Base-by-base conservation (phyloP, 2,113 vertebrate species). In the Pavo muticus region DNA sequence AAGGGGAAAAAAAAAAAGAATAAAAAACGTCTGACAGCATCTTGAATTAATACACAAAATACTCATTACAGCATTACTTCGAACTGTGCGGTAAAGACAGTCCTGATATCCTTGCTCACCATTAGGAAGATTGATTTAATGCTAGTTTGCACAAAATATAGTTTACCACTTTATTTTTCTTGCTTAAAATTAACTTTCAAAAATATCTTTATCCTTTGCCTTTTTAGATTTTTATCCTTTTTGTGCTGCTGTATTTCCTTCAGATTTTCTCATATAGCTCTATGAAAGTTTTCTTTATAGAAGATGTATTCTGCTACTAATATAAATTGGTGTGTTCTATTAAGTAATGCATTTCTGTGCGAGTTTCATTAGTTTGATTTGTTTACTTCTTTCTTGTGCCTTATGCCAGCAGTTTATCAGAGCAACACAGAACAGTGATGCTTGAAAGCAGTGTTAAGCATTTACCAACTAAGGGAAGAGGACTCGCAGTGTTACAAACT, bases 1-100 rank as follows among this genome's bases (percentile, higher is more conserved):
- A 68, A 54, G 30, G 56, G 63, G 25, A 23, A 63, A 54, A 23
- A 54, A 6, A 59, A 30, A 21, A 56, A 54, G 5, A 64, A 11
- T 2, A 40, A n/a, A 87, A 84, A 3, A 0, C 14, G 48, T 3
- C 11, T 6, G 35, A 30, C 7, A 44, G 0, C 37, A 21, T 27
- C 44, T 82, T 72, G 29, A 80, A 37, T 63, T 68, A 68, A 48
- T 29, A 39, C 18, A 35, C 5, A 73, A 54, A 82, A 27, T 74
- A 9, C 10, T 5, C 23, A 14, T 71, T 67, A 14, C 14, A 50
- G 0, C 50, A 11, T 10, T 75, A 0, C 37, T 93, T 69, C 57
- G 12, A 77, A 77, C 4, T 20, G 4, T 85, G 16, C 12, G 70
- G 6, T 63, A 40, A 83, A 91, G 65, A 1, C 8, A n/a, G 13